Evolutionary conservation across 2,113 vertebrate species (phyloP).

Genomic region (Trogon melanurus): DNA sequence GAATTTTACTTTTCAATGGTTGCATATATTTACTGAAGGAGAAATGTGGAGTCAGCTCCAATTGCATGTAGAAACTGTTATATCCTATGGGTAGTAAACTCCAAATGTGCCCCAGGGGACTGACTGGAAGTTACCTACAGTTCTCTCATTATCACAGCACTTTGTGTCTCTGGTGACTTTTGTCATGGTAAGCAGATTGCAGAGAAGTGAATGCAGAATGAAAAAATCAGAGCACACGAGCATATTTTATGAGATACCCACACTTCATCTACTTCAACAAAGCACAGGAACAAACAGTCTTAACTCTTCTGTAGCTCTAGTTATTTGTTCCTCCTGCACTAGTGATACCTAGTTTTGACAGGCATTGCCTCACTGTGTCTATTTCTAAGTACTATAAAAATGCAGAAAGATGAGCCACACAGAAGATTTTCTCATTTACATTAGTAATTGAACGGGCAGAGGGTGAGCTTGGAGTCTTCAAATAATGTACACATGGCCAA

Average conservation of each 20-base stretch:
- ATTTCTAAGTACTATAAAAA: not conserved
- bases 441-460: not conserved
- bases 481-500: not conserved
- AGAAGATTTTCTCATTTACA: not conserved
- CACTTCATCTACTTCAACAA: not conserved
- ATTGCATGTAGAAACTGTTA: slow-evolving; percentile 15
- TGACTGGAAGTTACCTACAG: slow-evolving; percentile 36
- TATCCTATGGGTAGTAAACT: slow-evolving; percentile 54
- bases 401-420: not conserved
- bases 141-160: slow-evolving; percentile 57
- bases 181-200: slow-evolving; percentile 54
- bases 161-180: slow-evolving; percentile 34
- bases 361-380: not conserved
- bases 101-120: slow-evolving; percentile 39
- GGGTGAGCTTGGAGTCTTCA: not conserved
- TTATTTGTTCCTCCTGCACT: not conserved
- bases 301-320: not conserved
- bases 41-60: slow-evolving; percentile 31
- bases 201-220: not conserved
- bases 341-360: not conserved
- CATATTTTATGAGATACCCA: not conserved
- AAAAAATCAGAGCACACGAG: not conserved
- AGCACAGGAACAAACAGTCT: not conserved
- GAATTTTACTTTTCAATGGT: slow-evolving; percentile 35
- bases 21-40: slow-evolving; percentile 44